phyloP scores from a whole-genome alignment of 2,797 vertebrate species.

The Anomalospiza imberbis region DNA sequence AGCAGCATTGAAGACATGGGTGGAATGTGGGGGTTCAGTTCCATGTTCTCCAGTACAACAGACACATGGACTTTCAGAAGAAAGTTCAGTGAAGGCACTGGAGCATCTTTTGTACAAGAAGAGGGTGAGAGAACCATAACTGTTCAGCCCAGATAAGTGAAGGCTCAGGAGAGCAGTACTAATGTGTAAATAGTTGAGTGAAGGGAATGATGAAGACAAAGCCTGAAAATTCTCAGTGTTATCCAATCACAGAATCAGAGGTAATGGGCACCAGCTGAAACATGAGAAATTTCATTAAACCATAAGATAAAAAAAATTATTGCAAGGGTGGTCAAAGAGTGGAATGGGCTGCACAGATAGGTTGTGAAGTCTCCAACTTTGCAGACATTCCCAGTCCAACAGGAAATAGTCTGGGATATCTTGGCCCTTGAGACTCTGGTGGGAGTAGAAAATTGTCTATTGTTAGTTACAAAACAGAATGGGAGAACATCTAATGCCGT shows the following conservation, averaged over 20 bases:
- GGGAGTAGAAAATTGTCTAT: background rate
- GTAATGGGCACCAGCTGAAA: background rate
- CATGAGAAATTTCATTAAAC: background rate
- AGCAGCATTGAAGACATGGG: rapidly evolving
- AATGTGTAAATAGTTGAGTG: background rate
- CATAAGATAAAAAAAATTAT: background rate
- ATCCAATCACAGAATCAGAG: background rate
- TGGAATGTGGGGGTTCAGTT: background rate
- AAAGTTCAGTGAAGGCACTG: background rate
- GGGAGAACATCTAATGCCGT: background rate
- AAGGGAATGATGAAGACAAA: background rate
- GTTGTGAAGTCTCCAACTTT: background rate
- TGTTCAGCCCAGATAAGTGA: background rate
- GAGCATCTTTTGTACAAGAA: background rate
- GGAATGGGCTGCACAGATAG: background rate
- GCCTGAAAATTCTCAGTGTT: background rate
- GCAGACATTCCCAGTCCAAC: background rate
- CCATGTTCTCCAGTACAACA: background rate
- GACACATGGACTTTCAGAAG: background rate
- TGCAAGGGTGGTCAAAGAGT: background rate
- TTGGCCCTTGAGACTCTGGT: background rate
- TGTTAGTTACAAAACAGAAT: background rate
- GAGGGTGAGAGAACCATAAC: background rate
- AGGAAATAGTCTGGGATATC: background rate
- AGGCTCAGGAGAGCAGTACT: background rate